A percentile compares a stretch with the other conserved stretches of the same genome.
These are phyloP conservation scores for Pipistrellus kuhlii DNA, from an alignment of 2,797 vertebrate species.

Conservation along the genomic window DNA sequence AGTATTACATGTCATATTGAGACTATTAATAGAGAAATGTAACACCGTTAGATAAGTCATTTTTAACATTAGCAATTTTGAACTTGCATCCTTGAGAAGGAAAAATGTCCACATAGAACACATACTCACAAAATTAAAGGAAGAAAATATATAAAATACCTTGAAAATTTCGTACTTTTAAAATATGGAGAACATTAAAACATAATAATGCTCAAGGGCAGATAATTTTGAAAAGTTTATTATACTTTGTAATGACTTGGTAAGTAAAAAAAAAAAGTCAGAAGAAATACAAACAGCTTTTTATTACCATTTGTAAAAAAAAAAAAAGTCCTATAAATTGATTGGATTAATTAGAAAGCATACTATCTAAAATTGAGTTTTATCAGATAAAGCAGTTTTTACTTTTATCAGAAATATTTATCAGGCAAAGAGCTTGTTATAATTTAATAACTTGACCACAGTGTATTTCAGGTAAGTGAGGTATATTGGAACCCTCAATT, in stretches of 20 bases:
- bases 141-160: neutral
- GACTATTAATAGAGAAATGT: neutral
- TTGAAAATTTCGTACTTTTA: neutral
- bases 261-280: neutral
- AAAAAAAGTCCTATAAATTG: neutral
- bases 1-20: neutral
- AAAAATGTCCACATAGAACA: neutral
- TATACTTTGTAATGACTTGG: neutral
- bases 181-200: neutral
- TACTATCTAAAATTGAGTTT: neutral
- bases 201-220: neutral
- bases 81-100: neutral
- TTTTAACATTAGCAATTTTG: conserved; percentile 12
- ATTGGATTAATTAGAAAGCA: neutral
- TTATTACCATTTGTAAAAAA: neutral
- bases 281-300: neutral
- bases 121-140: neutral
- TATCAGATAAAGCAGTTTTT: neutral
- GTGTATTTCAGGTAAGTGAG: neutral
- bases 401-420: neutral
- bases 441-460: neutral
- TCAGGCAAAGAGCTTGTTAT: neutral
- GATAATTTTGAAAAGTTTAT: neutral
- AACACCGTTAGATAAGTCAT: neutral
- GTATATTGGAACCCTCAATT: neutral